phyloP scores from a whole-genome alignment of 2,113 vertebrate species.

The Lasiurus cinereus region DNA sequence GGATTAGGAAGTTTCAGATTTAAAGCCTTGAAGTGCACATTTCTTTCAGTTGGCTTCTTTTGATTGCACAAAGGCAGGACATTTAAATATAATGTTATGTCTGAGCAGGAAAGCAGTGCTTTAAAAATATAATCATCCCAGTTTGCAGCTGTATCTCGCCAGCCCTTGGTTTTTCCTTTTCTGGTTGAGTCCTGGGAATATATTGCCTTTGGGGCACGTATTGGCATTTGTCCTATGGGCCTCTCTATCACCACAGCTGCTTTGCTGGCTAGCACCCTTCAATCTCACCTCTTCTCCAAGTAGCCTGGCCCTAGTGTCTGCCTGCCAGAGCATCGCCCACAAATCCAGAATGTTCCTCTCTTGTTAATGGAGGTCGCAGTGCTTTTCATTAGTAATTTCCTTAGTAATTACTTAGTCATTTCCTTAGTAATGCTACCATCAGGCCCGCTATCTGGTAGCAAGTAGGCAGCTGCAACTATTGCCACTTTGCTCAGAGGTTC shows the following conservation, averaged over 20 bases:
- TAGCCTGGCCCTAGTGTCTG: conserved; percentile 85
- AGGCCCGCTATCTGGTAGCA: conserved; percentile 87
- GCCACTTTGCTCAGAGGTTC: conserved; percentile 75
- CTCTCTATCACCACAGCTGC: fast-evolving
- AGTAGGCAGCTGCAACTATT: conserved; percentile 93
- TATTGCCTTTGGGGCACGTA: neutral
- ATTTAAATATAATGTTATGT: conserved; percentile 88
- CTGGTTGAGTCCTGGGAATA: neutral
- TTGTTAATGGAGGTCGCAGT: conserved; percentile 92
- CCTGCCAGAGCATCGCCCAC: conserved; percentile 89
- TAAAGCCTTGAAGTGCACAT: conserved; percentile 97
- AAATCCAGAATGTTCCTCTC: conserved; percentile 90
- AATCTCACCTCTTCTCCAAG: conserved; percentile 86
- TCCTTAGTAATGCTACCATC: conserved; percentile 93
- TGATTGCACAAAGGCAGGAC: conserved; percentile 85
- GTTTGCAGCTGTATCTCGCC: neutral
- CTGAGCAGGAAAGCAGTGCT: conserved; percentile 28
- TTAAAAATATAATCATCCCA: neutral
- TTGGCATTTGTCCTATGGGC: conserved; percentile 80
- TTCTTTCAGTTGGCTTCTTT: conserved; percentile 93
- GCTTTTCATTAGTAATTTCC: conserved; percentile 94
- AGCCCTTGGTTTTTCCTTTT: neutral
- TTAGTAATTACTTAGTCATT: conserved; percentile 51
- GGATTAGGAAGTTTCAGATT: conserved; percentile 99
- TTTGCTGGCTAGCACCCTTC: conserved; percentile 82